A percentile compares a stretch with the other conserved stretches of the same genome.
Evolutionary conservation across 2,797 vertebrate genomes (phyloP).

Genomic region (Sphenopsis melanotis): DNA sequence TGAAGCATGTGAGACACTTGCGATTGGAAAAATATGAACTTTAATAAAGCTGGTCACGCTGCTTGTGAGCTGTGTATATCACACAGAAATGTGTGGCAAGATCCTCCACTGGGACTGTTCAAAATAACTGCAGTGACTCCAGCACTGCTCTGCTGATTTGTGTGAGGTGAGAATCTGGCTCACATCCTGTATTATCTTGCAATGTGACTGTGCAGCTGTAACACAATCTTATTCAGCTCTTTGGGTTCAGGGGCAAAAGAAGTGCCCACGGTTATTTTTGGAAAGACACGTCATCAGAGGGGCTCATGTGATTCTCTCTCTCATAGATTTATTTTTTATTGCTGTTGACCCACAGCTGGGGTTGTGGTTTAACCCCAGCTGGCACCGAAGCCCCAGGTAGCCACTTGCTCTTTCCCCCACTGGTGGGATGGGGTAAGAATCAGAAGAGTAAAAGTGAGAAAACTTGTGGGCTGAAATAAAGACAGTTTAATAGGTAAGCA

Average conservation of each 20-base stretch:
- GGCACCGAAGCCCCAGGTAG: not conserved
- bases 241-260: not conserved
- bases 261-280: slow-evolving; percentile 23
- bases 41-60: slow-evolving; percentile 11
- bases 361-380: not conserved
- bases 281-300: not conserved
- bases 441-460: not conserved
- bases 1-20: slow-evolving; percentile 20
- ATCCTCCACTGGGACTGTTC: not conserved
- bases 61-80: slow-evolving; percentile 1
- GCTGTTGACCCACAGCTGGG: slow-evolving; percentile 13
- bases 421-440: not conserved
- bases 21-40: not conserved
- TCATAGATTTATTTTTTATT: slow-evolving; percentile 20
- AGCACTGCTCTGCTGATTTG: slow-evolving; percentile 1
- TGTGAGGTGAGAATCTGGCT: slow-evolving; percentile 41
- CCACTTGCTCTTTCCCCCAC: not conserved
- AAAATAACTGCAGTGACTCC: slow-evolving; percentile 34
- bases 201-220: slow-evolving; percentile 4
- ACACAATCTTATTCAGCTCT: slow-evolving; percentile 13
- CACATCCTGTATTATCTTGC: not conserved
- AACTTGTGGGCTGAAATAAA: not conserved
- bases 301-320: not conserved
- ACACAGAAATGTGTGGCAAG: not conserved
- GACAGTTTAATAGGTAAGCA: not conserved